Evolutionary conservation across 2,797 vertebrate genomes (phyloP), one percentile per base, ranked within the genome.

Genomic region (Erpetoichthys calabaricus): DNA sequence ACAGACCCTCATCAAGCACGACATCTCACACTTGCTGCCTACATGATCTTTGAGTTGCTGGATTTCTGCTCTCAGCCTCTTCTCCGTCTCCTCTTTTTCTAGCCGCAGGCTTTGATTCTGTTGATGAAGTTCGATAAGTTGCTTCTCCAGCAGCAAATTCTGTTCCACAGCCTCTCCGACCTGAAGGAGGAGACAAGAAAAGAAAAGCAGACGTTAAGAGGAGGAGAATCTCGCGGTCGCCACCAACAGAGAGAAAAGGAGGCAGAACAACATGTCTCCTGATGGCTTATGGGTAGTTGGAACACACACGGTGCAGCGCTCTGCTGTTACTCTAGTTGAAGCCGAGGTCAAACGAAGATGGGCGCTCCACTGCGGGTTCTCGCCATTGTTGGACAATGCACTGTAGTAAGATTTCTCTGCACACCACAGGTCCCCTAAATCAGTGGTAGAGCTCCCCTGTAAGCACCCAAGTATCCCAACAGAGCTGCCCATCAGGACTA

Each of bases 21-120:
- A 25, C 25, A 25, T 25, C 25, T 25, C 25, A 25, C 25, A 25
- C 25, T 25, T 25, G 44, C 8, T 58, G 50, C 60, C 47, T 57
- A 75, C 73, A 64, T 73, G 64, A 42, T 74, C 68, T 62, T 74
- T 70, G 8, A 75, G 69, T 47, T 65, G 70, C 55, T 69, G 70
- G 41, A 75, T 73, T 62, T 75, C 71, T 10, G 67, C 53, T 42
- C 45, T 62, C 3, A 77, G 62, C 47, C 59, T 73, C 56, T 65
- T 71, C 64, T 77, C 75, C 60, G 67, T 64, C 7, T 56, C 62
- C 3, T 70, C 64, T 53, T 73, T 77, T 58, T 75, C 73, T 46
- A 65, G 64, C 41, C 53, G 61, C n/a, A 75, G 59, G 3, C 56
- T 46, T 52, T 68, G 63, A 4, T 70, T 66, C 59, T 68, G 69